Evolutionary conservation across 2,797 vertebrate species (phyloP).

Genomic region (Vultur gryphus): DNA sequence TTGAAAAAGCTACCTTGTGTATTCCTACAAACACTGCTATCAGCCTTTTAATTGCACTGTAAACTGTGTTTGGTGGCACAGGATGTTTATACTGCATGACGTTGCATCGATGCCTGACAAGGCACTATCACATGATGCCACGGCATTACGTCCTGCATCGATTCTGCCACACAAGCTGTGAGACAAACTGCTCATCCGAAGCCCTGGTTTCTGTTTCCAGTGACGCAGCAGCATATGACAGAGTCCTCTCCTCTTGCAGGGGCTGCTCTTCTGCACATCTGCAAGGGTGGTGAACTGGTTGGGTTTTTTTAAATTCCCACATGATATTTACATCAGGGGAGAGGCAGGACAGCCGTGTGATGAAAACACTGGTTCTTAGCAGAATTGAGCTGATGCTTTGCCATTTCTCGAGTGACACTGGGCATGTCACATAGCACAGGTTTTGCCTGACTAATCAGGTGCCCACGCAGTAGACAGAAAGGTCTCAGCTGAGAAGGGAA

Average conservation of each 20-base stretch:
- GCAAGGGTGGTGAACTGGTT: background rate
- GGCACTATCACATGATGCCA: background rate
- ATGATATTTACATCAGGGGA: background rate
- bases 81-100: background rate
- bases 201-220: background rate
- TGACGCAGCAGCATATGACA: background rate
- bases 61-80: background rate
- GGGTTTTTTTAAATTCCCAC: background rate
- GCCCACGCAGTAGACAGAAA: background rate
- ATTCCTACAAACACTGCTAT: background rate
- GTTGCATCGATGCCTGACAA: rapidly evolving
- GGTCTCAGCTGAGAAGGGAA: background rate
- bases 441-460: background rate
- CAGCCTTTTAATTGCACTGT: background rate
- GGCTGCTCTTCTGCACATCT: background rate
- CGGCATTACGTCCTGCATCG: background rate
- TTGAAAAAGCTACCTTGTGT: background rate
- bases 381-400: background rate
- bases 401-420: background rate
- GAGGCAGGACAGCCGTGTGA: background rate
- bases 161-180: background rate
- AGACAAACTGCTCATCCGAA: background rate
- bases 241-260: background rate
- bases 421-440: background rate
- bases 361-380: background rate